phyloP scores from a whole-genome alignment of 2,113 vertebrate species.

The Podocnemis expansa region DNA sequence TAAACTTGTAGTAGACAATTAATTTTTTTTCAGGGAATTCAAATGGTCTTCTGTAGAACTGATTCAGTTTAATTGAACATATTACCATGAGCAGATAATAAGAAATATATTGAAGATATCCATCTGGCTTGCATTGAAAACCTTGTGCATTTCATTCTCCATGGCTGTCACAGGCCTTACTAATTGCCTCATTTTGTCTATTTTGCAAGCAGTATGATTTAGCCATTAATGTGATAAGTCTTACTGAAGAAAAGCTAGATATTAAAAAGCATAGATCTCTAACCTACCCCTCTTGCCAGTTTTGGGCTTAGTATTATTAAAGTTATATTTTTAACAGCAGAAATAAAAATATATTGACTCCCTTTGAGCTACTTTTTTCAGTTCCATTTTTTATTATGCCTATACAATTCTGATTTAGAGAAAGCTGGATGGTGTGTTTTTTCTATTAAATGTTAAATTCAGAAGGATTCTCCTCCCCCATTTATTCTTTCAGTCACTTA shows the following conservation, averaged over 20 bases:
- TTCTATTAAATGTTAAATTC: neutral
- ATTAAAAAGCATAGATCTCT: slow-evolving; percentile 83
- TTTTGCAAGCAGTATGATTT: slow-evolving; percentile 72
- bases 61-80: slow-evolving; percentile 76
- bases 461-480: neutral
- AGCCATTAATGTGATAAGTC: slow-evolving; percentile 71
- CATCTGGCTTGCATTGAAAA: slow-evolving; percentile 73
- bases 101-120: slow-evolving; percentile 81
- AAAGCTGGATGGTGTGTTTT: neutral
- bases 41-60: slow-evolving; percentile 55
- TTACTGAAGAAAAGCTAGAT: slow-evolving; percentile 64
- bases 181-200: slow-evolving; percentile 76
- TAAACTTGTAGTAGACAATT: slow-evolving; percentile 72
- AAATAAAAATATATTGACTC: slow-evolving; percentile 2
- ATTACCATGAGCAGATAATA: slow-evolving; percentile 75
- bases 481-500: neutral
- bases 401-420: neutral
- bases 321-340: slow-evolving; percentile 63
- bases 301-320: slow-evolving; percentile 50
- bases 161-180: slow-evolving; percentile 68
- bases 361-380: neutral
- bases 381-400: neutral
- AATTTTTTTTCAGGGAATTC: slow-evolving; percentile 70
- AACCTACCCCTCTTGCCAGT: slow-evolving; percentile 44
- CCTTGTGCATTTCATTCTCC: slow-evolving; percentile 35